phyloP scores from a whole-genome alignment of 2,888 invertebrate genomes.

The Conops quadrifasciatus region DNA sequence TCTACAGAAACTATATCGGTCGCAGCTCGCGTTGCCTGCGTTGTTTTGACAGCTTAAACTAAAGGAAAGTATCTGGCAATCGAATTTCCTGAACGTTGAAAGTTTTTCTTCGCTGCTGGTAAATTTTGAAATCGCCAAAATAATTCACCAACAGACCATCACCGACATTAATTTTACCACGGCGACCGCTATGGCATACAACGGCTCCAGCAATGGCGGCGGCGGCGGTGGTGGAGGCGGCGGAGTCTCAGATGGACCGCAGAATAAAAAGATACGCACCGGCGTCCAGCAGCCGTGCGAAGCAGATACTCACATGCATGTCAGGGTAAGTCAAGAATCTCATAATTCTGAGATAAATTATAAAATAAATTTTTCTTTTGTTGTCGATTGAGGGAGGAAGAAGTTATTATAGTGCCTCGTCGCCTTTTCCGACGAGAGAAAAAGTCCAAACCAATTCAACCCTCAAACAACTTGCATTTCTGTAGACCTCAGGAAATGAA shows the following conservation, averaged over 20 bases:
- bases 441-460: no score
- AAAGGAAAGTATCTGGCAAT: slow-evolving; percentile 8
- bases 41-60: neutral
- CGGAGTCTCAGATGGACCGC: slow-evolving; percentile 62
- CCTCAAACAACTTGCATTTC: no score
- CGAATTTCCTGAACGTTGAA: neutral
- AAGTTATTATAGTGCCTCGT: no score
- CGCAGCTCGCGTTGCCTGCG: slow-evolving; percentile 26
- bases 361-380: no score
- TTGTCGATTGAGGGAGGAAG: no score
- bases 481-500: no score
- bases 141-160: slow-evolving; percentile 57
- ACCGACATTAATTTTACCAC: slow-evolving; percentile 54
- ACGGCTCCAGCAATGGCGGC: slow-evolving; percentile 62
- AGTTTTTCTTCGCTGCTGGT: slow-evolving; percentile 20
- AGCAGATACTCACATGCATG: slow-evolving; percentile 60
- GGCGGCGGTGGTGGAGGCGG: slow-evolving; percentile 60
- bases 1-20: slow-evolving; percentile 16
- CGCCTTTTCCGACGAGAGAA: no score
- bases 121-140: slow-evolving; percentile 52
- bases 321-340: slow-evolving; percentile 57
- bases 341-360: neutral
- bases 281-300: slow-evolving; percentile 63
- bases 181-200: slow-evolving; percentile 62
- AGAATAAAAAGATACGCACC: slow-evolving; percentile 65